These are phyloP conservation scores for Ariopsis seemanni DNA, from an alignment of 2,113 vertebrate genomes.

Conservation along the genomic window DNA sequence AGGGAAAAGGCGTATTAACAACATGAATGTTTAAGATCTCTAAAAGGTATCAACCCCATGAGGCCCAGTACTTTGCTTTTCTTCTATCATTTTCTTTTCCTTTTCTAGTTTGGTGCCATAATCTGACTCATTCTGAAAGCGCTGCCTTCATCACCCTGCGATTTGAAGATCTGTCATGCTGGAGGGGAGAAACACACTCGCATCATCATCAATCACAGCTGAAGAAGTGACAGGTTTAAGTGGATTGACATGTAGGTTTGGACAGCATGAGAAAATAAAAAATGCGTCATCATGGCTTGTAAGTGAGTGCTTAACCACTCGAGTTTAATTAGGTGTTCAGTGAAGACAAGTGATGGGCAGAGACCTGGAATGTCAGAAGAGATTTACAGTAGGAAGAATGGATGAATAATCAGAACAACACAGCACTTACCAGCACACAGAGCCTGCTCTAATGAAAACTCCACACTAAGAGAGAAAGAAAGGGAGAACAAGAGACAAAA, in stretches of 20 bases:
- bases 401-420: neutral
- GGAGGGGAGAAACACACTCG: neutral
- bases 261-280: neutral
- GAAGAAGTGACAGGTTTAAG: conserved; percentile 1
- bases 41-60: neutral
- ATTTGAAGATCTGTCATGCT: neutral
- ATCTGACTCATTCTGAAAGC: neutral
- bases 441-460: conserved; percentile 64
- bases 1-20: neutral
- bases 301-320: neutral
- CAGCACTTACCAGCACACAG: conserved; percentile 62
- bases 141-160: neutral
- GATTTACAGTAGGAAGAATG: neutral
- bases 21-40: neutral
- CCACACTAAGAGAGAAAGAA: conserved; percentile 64
- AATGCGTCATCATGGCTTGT: neutral
- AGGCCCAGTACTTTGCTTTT: neutral
- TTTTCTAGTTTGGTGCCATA: neutral
- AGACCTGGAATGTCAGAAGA: neutral
- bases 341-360: conserved; percentile 8
- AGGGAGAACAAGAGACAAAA: neutral
- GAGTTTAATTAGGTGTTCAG: neutral
- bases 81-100: neutral
- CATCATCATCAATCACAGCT: neutral
- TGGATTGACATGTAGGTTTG: neutral